These are phyloP conservation scores for Gryon sp. DNA, from an alignment of 1,140 invertebrate genomes.

Conservation along the genomic window DNA sequence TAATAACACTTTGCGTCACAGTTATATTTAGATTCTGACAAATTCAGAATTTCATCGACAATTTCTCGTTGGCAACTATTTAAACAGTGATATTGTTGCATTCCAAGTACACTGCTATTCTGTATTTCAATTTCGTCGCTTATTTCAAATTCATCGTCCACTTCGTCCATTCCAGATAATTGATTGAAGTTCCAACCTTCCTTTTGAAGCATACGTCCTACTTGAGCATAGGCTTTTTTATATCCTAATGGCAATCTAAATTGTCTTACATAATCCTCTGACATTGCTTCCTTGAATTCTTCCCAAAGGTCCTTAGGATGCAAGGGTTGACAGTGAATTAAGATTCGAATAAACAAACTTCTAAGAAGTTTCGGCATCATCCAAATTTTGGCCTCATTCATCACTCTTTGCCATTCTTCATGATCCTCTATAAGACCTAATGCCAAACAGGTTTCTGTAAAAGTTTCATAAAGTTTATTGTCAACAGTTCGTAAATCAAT, in stretches of 20 bases:
- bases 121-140: not conserved
- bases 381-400: slow-evolving; percentile 5
- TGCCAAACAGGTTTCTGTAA: slow-evolving; percentile 4
- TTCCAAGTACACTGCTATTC: not conserved
- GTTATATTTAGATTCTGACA: not conserved
- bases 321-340: not conserved
- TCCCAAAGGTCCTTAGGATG: slow-evolving; percentile 16
- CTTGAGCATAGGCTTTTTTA: slow-evolving; percentile 11
- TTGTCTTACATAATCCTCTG: slow-evolving; percentile 8
- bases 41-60: slow-evolving; percentile 15
- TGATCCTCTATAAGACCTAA: too few relatives aligned
- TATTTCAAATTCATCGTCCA: not conserved
- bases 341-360: too few relatives aligned
- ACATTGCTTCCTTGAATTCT: slow-evolving; percentile 6
- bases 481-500: too few relatives aligned
- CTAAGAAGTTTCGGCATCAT: slow-evolving; percentile 21
- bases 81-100: slow-evolving; percentile 13
- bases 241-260: not conserved
- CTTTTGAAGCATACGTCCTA: slow-evolving; percentile 1
- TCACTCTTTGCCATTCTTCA: too few relatives aligned
- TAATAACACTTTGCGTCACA: too few relatives aligned
- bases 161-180: slow-evolving; percentile 15
- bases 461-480: slow-evolving; percentile 10
- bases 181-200: slow-evolving; percentile 1
- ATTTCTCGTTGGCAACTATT: slow-evolving; percentile 28